These are phyloP conservation scores for Cheilosia scutellata DNA, from an alignment of 2,888 invertebrate species.

Conservation along the genomic window DNA sequence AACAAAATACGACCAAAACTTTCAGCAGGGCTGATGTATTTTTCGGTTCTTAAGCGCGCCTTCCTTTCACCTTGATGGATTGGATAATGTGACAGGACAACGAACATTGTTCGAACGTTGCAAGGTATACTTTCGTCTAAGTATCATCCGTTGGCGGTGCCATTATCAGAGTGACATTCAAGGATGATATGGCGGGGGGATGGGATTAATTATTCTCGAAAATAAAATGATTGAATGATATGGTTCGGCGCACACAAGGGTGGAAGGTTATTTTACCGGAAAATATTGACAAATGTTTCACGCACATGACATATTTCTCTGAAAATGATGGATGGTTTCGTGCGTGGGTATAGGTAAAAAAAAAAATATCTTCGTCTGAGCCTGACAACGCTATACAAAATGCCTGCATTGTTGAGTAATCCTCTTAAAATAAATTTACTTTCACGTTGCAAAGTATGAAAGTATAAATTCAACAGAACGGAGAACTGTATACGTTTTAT, in stretches of 20 bases:
- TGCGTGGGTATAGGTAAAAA: background rate
- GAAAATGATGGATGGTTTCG: constrained; percentile 38
- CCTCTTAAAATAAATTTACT: constrained; percentile 53
- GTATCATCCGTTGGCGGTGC: constrained; percentile 45
- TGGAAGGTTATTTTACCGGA: constrained; percentile 56
- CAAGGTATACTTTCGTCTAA: constrained; percentile 51
- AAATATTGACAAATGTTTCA: constrained; percentile 64
- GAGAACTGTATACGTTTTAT: too few relatives aligned
- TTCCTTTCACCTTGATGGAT: constrained; percentile 67
- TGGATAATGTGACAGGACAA: constrained; percentile 70
- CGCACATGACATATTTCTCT: constrained; percentile 54
- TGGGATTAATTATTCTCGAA: constrained; percentile 59
- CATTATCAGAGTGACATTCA: constrained; percentile 63
- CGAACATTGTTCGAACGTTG: constrained; percentile 11
- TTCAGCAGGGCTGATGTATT: constrained; percentile 45
- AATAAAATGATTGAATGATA: constrained; percentile 15
- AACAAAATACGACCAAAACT: constrained; percentile 30
- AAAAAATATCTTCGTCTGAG: background rate
- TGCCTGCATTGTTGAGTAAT: constrained; percentile 37
- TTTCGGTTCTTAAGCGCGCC: constrained; percentile 41
- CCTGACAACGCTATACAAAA: constrained; percentile 17
- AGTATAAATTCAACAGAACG: background rate
- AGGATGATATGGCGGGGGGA: constrained; percentile 51
- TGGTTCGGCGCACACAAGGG: background rate
- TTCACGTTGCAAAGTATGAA: background rate